Evolutionary conservation across 2,797 vertebrate species (phyloP).

Genomic region (Melanitta fusca): DNA sequence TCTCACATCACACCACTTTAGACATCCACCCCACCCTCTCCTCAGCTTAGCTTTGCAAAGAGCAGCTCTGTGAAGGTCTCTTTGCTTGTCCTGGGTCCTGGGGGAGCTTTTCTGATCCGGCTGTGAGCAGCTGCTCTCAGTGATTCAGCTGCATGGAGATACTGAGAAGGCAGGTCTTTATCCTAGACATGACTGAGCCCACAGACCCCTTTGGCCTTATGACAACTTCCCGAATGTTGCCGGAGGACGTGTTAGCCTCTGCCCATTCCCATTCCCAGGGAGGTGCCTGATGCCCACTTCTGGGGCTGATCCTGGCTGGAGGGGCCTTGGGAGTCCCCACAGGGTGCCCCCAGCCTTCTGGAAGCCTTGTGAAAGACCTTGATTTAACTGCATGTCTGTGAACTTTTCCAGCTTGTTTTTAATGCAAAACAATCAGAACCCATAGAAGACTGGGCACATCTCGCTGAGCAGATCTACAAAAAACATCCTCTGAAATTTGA

Average conservation of each 20-base stretch:
- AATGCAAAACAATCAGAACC: neutral
- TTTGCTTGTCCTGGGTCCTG: neutral
- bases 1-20: neutral
- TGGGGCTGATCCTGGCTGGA: neutral
- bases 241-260: neutral
- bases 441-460: neutral
- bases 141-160: neutral
- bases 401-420: neutral
- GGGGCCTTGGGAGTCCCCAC: too few species aligned
- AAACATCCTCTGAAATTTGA: neutral
- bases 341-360: fast-evolving
- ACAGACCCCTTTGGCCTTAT: neutral
- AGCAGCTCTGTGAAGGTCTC: conserved; percentile 8
- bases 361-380: neutral
- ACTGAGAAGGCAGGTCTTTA: neutral
- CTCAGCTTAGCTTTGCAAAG: neutral
- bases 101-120: neutral
- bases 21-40: neutral
- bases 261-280: too few species aligned
- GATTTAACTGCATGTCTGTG: neutral
- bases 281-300: fast-evolving
- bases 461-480: neutral
- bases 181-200: neutral
- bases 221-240: neutral
- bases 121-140: neutral